Conservation (phyloP, 1,140 invertebrate species). For the Doryteuthis pealeii region DNA sequence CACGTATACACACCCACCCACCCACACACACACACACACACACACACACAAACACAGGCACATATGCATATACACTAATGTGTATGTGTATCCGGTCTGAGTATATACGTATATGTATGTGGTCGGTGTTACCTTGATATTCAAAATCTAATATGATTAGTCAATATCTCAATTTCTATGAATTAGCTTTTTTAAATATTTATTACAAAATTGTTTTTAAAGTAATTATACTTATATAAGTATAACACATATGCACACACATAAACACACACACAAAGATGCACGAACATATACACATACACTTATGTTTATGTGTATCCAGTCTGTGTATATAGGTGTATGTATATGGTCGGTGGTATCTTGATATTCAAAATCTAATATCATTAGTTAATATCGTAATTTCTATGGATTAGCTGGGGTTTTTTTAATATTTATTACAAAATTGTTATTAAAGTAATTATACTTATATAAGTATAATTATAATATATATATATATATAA, state of each 20-base stretch:
- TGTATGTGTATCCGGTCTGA: background rate
- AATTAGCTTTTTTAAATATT: too few species aligned
- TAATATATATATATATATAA: background rate
- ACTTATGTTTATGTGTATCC: background rate
- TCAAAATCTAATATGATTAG: background rate
- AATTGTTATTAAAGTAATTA: too few species aligned
- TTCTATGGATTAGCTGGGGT: too few species aligned
- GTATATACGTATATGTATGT: background rate
- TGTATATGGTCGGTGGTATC: background rate
- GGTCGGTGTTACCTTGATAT: background rate
- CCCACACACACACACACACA: slow-evolving; percentile 1
- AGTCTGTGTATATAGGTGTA: background rate
- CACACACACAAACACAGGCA: background rate
- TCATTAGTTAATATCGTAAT: background rate
- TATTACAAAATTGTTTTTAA: too few species aligned
- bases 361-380: background rate
- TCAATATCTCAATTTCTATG: too few species aligned
- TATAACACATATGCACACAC: background rate
- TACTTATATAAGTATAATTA: background rate
- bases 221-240: background rate
- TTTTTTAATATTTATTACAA: too few species aligned
- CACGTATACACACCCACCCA: background rate
- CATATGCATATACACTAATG: background rate
- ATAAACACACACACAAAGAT: background rate
- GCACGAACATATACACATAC: background rate